Conservation (phyloP, 2,888 invertebrate species). For the Hedychridium roseum region DNA sequence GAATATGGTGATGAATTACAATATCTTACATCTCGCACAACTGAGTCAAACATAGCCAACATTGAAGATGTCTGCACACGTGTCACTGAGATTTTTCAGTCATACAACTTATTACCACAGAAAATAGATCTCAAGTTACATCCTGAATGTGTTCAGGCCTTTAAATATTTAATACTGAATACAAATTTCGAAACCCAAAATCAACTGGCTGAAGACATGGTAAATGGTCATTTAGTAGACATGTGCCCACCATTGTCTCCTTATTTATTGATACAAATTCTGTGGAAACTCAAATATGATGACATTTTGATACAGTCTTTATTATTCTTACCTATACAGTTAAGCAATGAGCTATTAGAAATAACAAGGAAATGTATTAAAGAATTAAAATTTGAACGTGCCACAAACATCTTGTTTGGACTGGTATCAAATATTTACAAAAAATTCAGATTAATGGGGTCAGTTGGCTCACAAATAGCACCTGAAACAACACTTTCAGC, state of each 20-base stretch:
- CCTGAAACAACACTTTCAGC: conserved; percentile 21
- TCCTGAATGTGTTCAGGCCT: conserved; percentile 30
- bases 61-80: conserved; percentile 34
- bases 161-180: conserved; percentile 51
- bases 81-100: conserved; percentile 24
- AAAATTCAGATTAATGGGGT: conserved; percentile 35
- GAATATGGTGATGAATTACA: conserved; percentile 35
- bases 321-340: conserved; percentile 50
- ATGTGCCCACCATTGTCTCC: conserved; percentile 53
- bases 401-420: conserved; percentile 23
- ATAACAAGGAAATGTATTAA: conserved; percentile 38
- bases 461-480: conserved; percentile 39
- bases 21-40: conserved; percentile 43
- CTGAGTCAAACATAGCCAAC: conserved; percentile 31
- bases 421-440: conserved; percentile 36
- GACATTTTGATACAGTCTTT: conserved; percentile 47
- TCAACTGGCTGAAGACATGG: conserved; percentile 48
- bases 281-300: conserved; percentile 50
- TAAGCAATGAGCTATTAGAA: conserved; percentile 48
- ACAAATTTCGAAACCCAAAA: conserved; percentile 50
- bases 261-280: conserved; percentile 51
- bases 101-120: conserved; percentile 6
- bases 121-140: conserved; percentile 13
- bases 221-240: conserved; percentile 49
- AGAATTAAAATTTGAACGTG: conserved; percentile 41